Conservation (phyloP, 64 coral and sea anemone genomes). For the Montipora foliosa region DNA sequence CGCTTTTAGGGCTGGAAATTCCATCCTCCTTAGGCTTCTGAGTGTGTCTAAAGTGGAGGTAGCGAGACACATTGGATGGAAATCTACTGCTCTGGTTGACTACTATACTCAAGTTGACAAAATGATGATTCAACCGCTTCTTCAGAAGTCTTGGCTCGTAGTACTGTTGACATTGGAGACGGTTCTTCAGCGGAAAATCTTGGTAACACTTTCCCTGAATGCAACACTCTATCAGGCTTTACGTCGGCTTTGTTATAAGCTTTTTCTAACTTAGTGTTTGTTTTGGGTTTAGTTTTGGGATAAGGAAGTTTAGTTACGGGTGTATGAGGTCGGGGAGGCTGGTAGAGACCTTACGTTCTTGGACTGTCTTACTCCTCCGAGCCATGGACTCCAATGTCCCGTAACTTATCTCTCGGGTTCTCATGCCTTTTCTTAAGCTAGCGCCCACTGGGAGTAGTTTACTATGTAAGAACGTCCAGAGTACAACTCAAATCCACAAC, state of each 20-base stretch:
- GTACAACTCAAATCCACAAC: no score
- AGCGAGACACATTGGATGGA: no score
- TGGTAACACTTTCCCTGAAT: neutral
- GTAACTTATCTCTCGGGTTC: no score
- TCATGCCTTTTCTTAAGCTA: no score
- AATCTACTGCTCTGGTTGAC: conserved; percentile 25
- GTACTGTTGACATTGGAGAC: neutral
- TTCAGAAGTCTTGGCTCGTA: conserved; percentile 2
- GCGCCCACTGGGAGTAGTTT: no score
- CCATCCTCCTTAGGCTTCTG: conserved; percentile 55
- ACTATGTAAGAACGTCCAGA: no score
- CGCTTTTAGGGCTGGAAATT: conserved; percentile 46
- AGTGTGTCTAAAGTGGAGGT: neutral
- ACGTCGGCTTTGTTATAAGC: neutral
- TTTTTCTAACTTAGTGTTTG: neutral
- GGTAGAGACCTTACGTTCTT: neutral
- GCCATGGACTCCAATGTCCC: no score
- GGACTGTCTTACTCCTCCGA: neutral
- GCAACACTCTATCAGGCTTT: neutral
- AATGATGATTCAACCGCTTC: neutral
- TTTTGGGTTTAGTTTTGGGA: neutral
- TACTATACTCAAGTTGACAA: conserved; percentile 68
- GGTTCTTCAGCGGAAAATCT: neutral
- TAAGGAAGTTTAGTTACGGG: neutral
- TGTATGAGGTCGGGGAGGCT: neutral